Evolutionary conservation across 2,113 vertebrate species (phyloP).

Genomic region (Myanophis thanlyinensis): DNA sequence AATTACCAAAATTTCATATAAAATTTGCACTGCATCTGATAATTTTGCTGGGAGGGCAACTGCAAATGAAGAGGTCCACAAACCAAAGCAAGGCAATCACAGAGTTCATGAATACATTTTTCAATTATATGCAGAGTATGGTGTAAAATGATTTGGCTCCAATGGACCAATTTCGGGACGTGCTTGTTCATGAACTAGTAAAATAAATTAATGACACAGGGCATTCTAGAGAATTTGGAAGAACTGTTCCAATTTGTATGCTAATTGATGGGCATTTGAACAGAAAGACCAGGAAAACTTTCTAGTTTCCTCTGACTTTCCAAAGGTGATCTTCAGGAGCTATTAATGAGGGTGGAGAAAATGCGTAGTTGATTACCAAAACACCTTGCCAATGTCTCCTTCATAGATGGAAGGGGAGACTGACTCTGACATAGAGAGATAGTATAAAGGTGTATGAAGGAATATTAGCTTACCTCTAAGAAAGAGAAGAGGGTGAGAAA

Average conservation of each 20-base stretch:
- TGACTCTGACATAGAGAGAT: background rate
- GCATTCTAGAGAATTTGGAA: background rate
- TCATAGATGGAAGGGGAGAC: background rate
- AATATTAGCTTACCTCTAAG: background rate
- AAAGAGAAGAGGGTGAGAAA: background rate
- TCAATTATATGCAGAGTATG: background rate
- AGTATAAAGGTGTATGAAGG: background rate
- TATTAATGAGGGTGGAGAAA: background rate
- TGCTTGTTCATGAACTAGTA: background rate
- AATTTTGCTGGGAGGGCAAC: background rate
- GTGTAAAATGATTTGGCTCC: background rate
- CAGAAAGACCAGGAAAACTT: background rate
- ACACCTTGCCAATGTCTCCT: background rate
- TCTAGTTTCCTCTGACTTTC: background rate
- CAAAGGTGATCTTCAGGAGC: background rate
- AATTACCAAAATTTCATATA: background rate
- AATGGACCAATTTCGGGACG: background rate
- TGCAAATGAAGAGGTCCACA: background rate
- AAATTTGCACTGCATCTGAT: background rate
- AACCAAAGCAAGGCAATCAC: background rate
- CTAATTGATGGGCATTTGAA: background rate
- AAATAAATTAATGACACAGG: background rate
- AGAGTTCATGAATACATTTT: background rate
- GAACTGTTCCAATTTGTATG: background rate
- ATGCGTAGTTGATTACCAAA: background rate